These are phyloP conservation scores for Cataglyphis hispanica DNA, from an alignment of 1,140 invertebrate genomes.

Conservation along the genomic window DNA sequence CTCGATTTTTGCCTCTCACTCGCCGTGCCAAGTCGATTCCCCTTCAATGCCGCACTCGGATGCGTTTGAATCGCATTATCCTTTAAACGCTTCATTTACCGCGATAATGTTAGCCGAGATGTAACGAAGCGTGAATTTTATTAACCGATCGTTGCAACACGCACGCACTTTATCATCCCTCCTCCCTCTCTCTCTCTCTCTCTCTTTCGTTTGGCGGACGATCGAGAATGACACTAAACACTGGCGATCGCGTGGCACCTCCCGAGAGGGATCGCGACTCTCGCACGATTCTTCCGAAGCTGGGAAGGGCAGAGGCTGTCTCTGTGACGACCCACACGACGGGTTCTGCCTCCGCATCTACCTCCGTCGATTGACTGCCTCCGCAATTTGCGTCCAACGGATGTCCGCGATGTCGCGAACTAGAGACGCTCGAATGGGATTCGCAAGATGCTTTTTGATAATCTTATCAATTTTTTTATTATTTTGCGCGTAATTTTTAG, in stretches of 20 bases:
- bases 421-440: neutral
- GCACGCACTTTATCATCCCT: conserved; percentile 2
- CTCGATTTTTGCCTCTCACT: conserved; percentile 52
- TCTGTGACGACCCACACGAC: conserved; percentile 78
- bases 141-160: neutral
- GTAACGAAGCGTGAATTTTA: conserved; percentile 6
- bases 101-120: conserved; percentile 10
- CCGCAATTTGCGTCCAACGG: conserved; percentile 70
- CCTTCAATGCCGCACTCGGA: conserved; percentile 31
- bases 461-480: neutral
- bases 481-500: neutral
- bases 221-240: conserved; percentile 48
- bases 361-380: conserved; percentile 60
- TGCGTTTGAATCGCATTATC: conserved; percentile 23
- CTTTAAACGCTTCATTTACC: conserved; percentile 27
- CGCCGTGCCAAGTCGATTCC: conserved; percentile 27
- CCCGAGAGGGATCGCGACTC: conserved; percentile 66
- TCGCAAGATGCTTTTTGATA: neutral
- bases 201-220: conserved; percentile 45
- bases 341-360: conserved; percentile 66
- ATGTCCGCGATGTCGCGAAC: conserved; percentile 55
- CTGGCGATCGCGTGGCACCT: conserved; percentile 74
- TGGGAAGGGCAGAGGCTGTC: conserved; percentile 72
- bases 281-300: conserved; percentile 61
- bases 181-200: conserved; percentile 15